These are phyloP conservation scores for Hoplostethus atlanticus DNA, from an alignment of 2,797 vertebrate species.

Conservation along the genomic window DNA sequence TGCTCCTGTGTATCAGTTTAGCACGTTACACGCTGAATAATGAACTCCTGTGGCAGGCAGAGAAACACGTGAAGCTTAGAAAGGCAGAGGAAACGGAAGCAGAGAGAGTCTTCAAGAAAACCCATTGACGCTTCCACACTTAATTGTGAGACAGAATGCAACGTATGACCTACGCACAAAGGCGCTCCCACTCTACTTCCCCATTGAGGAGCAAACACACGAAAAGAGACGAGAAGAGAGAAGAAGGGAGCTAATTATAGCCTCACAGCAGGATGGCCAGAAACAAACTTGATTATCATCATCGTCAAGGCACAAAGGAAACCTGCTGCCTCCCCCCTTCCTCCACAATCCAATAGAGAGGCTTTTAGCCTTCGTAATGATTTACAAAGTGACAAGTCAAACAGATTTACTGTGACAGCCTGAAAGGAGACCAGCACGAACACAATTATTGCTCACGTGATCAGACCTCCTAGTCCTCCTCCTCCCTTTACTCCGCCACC, in stretches of 20 bases:
- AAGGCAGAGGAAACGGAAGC: slow-evolving; percentile 16
- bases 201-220: slow-evolving; percentile 63
- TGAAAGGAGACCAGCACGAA: slow-evolving; percentile 89
- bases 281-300: slow-evolving; percentile 85
- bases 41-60: slow-evolving; percentile 18
- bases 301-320: slow-evolving; percentile 80
- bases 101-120: background rate
- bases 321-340: slow-evolving; percentile 73
- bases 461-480: slow-evolving; percentile 60
- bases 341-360: slow-evolving; percentile 91
- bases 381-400: slow-evolving; percentile 96
- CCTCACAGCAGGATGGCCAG: slow-evolving; percentile 77
- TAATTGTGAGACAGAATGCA: slow-evolving; percentile 15
- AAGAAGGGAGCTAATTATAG: slow-evolving; percentile 79
- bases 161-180: slow-evolving; percentile 46
- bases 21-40: slow-evolving; percentile 8
- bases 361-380: slow-evolving; percentile 94
- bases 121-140: slow-evolving; percentile 6
- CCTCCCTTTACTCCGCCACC: slow-evolving; percentile 39
- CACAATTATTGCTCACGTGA: slow-evolving; percentile 86
- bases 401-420: slow-evolving; percentile 92
- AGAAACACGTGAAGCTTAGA: slow-evolving; percentile 3
- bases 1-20: slow-evolving; percentile 10
- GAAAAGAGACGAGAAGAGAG: slow-evolving; percentile 56
- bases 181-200: slow-evolving; percentile 35